Evolutionary conservation across 2,113 vertebrate genomes (phyloP).

Genomic region (Psilopsiagon aymara): DNA sequence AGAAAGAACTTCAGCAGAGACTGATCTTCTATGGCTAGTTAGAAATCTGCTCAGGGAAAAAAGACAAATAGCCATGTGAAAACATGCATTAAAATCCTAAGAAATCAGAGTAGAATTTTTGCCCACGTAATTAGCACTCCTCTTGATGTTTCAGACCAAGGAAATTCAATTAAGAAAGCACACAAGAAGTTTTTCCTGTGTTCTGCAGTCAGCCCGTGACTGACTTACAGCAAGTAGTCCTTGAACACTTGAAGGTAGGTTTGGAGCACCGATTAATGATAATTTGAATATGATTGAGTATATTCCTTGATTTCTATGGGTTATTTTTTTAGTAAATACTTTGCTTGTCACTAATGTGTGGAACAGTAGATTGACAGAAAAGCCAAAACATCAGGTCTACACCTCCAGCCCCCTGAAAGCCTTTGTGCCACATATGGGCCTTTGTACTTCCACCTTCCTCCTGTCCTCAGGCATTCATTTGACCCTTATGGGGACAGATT

Average conservation of each 20-base stretch:
- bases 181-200: neutral
- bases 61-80: neutral
- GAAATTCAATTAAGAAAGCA: neutral
- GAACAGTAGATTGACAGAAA: neutral
- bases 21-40: neutral
- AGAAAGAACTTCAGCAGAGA: neutral
- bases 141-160: neutral
- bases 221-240: accelerated
- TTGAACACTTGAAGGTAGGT: neutral
- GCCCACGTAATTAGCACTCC: neutral
- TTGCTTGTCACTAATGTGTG: neutral
- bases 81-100: neutral
- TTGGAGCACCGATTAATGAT: neutral
- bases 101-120: neutral
- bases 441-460: neutral
- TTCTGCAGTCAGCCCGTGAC: neutral
- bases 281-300: neutral
- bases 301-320: neutral
- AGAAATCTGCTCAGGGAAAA: neutral
- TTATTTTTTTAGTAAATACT: neutral
- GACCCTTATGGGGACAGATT: neutral
- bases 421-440: neutral
- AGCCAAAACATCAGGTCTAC: neutral
- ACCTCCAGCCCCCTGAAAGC: neutral
- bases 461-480: neutral